phyloP scores from a whole-genome alignment of 2,113 vertebrate species.

The Myodes glareolus region DNA sequence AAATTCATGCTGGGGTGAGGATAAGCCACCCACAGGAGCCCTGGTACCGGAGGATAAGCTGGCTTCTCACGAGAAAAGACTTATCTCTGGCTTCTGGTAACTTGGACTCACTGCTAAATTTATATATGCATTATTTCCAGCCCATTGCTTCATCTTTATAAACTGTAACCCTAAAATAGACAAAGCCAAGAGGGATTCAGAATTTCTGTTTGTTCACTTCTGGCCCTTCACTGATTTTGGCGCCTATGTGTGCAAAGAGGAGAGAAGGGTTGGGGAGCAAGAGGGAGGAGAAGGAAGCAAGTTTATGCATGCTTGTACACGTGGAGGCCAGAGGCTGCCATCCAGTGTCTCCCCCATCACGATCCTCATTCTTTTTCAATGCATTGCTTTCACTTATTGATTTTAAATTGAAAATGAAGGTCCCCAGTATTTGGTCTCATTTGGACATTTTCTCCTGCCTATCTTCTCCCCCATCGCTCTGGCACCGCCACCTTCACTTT shows the following conservation, averaged over 20 bases:
- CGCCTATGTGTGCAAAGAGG: neutral
- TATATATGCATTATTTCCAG: neutral
- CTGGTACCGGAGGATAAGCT: neutral
- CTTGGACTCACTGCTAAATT: neutral
- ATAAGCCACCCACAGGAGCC: neutral
- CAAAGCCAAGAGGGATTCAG: neutral
- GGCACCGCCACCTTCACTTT: neutral
- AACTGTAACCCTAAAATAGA: neutral
- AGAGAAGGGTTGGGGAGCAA: too few species aligned
- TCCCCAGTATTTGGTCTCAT: neutral
- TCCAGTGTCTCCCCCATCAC: neutral
- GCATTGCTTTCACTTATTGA: neutral
- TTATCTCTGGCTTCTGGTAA: neutral
- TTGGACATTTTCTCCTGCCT: neutral
- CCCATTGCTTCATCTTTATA: neutral
- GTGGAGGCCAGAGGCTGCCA: neutral
- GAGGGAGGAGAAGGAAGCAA: too few species aligned
- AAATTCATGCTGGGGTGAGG: neutral
- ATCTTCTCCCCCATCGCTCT: neutral
- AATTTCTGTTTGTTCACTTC: neutral
- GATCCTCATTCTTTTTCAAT: neutral
- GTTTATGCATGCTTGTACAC: too few species aligned
- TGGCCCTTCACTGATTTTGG: too few species aligned
- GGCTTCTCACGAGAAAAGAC: neutral
- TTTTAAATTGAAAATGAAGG: neutral